Evolutionary conservation across 1,140 invertebrate genomes (phyloP).

Genomic region (Varroa destructor): DNA sequence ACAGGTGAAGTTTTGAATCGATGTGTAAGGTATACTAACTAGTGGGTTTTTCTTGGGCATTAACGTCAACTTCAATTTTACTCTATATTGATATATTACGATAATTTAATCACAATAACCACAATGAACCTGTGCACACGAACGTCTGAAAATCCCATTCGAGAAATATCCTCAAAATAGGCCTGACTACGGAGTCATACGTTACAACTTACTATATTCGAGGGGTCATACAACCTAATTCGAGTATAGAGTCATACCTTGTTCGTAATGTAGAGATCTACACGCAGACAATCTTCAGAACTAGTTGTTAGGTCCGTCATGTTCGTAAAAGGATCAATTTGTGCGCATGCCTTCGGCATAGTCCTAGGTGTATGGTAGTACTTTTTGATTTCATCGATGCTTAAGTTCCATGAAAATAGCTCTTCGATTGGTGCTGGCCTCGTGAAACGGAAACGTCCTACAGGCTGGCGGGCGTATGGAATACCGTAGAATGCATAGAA

Average conservation of each 20-base stretch:
- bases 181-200: too few species aligned
- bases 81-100: too few species aligned
- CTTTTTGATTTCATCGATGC: background rate
- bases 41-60: too few species aligned
- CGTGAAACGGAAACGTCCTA: conserved; percentile 24
- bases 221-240: too few species aligned
- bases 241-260: background rate
- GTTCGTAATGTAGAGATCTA: conserved; percentile 10
- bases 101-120: too few species aligned
- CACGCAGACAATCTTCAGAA: conserved; percentile 24
- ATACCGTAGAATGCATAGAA: conserved; percentile 10
- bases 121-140: too few species aligned
- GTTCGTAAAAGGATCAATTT: background rate
- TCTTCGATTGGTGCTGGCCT: background rate
- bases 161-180: too few species aligned
- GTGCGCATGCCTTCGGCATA: background rate
- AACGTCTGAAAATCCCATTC: too few species aligned
- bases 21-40: too few species aligned
- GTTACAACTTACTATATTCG: too few species aligned
- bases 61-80: too few species aligned
- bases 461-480: conserved; percentile 23
- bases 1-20: too few species aligned
- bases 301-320: background rate
- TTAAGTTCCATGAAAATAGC: background rate
- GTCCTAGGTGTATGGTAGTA: background rate